Percentiles rank a stretch among this genome's conserved stretches.
These are phyloP conservation scores for Leucopternis melanops DNA, from an alignment of 2,113 vertebrate genomes.

Conservation along the genomic window DNA sequence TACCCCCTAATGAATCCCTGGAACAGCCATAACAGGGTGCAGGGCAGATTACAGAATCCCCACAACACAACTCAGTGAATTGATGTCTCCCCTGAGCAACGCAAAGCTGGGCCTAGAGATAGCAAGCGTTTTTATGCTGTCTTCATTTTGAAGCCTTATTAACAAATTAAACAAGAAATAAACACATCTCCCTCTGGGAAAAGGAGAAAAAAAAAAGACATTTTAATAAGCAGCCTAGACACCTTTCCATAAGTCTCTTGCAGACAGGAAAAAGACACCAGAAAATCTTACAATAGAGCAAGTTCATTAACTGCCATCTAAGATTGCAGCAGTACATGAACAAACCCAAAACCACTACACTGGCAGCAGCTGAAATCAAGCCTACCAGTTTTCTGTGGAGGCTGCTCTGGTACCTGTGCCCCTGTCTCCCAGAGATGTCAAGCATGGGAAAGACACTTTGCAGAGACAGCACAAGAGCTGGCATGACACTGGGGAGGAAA, in stretches of 20 bases:
- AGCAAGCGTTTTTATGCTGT: neutral
- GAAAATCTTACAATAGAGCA: neutral
- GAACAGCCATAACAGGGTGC: constrained; percentile 39
- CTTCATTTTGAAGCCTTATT: neutral
- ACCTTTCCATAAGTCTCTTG: neutral
- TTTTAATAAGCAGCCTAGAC: neutral
- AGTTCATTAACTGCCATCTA: neutral
- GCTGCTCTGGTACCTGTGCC: neutral
- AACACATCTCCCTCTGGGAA: neutral
- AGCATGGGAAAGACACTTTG: neutral
- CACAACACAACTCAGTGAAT: neutral
- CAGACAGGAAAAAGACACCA: neutral
- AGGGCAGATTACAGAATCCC: constrained; percentile 39
- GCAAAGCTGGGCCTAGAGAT: neutral
- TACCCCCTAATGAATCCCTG: constrained; percentile 42
- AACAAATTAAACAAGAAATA: constrained; percentile 26
- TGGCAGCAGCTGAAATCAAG: neutral
- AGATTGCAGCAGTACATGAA: accelerated
- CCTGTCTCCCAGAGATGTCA: neutral
- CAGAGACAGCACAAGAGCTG: neutral
- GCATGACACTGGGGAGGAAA: neutral
- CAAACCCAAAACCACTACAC: neutral
- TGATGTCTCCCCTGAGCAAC: constrained; percentile 38
- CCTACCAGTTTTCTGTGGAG: neutral
- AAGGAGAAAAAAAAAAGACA: neutral